Conservation (phyloP, 2,888 invertebrate species). For the Lithophane semibrunnea region DNA sequence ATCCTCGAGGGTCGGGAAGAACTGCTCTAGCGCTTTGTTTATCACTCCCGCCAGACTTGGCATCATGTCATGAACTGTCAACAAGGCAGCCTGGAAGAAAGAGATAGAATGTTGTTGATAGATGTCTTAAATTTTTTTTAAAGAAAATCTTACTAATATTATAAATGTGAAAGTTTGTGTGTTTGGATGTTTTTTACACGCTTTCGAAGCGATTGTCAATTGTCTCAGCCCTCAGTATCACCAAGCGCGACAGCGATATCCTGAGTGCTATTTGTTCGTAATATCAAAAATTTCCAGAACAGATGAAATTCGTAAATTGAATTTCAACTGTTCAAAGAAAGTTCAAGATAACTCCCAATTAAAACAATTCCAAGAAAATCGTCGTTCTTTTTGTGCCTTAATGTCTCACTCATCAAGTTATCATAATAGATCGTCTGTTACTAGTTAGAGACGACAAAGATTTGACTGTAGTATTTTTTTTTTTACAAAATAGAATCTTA, state of each 20-base stretch:
- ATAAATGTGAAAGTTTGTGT: too few species aligned
- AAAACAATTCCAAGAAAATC: not conserved
- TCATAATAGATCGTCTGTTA: too few species aligned
- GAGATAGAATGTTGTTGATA: not conserved
- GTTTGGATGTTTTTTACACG: too few species aligned
- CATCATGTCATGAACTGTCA: conserved; percentile 84
- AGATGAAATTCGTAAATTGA: not conserved
- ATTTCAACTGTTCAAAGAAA: not conserved
- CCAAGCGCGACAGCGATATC: too few species aligned
- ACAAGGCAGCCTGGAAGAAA: conserved; percentile 82
- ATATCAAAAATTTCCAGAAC: not conserved
- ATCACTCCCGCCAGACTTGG: conserved; percentile 83
- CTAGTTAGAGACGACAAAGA: not conserved
- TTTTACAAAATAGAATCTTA: too few species aligned
- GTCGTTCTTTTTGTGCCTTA: not conserved
- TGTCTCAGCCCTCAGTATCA: too few species aligned
- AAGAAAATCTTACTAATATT: too few species aligned
- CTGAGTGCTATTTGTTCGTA: not conserved
- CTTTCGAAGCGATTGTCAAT: too few species aligned
- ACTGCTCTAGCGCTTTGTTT: conserved; percentile 87
- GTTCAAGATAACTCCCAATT: not conserved
- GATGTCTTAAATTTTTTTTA: not conserved
- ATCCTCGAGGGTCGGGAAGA: conserved; percentile 87
- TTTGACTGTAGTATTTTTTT: not conserved
- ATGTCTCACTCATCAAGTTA: not conserved